A percentile compares a stretch with the other conserved stretches of the same genome.
Evolutionary conservation across 2,888 invertebrate genomes (phyloP).

Genomic region (Microctonus aethiopoides): DNA sequence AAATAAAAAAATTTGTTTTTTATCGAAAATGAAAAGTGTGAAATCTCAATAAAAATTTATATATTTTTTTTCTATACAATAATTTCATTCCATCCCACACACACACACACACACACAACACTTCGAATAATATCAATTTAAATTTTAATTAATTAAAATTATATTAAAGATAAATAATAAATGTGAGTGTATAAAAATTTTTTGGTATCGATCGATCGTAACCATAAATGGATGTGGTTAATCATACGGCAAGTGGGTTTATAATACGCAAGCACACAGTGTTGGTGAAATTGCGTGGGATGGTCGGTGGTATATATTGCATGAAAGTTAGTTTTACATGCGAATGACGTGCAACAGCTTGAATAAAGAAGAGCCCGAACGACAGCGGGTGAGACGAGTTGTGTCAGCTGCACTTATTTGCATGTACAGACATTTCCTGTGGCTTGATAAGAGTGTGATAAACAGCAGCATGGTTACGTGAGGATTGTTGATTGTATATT

Average conservation of each 20-base stretch:
- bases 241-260: slow-evolving; percentile 11
- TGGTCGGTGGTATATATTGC: slow-evolving; percentile 4
- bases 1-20: neutral
- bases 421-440: slow-evolving; percentile 13
- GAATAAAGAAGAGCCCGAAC: neutral
- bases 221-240: slow-evolving; percentile 25
- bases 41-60: neutral
- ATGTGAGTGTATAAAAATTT: neutral
- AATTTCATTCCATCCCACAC: too few species aligned
- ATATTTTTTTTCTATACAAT: neutral
- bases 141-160: neutral
- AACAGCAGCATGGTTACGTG: neutral
- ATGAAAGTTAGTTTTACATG: slow-evolving; percentile 12
- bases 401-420: slow-evolving; percentile 17
- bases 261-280: slow-evolving; percentile 10
- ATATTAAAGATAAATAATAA: neutral
- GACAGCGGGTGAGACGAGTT: neutral
- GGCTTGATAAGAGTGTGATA: neutral
- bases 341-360: slow-evolving; percentile 5
- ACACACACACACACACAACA: too few species aligned
- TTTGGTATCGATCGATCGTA: slow-evolving; percentile 1
- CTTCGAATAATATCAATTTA: too few species aligned
- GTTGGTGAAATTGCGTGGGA: slow-evolving; percentile 18
- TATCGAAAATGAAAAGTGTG: slow-evolving; percentile 15
- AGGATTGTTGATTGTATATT: neutral